Evolutionary conservation across 2,113 vertebrate species (phyloP), one percentile per base, ranked within the genome.

Genomic region (Bufo bufo): DNA sequence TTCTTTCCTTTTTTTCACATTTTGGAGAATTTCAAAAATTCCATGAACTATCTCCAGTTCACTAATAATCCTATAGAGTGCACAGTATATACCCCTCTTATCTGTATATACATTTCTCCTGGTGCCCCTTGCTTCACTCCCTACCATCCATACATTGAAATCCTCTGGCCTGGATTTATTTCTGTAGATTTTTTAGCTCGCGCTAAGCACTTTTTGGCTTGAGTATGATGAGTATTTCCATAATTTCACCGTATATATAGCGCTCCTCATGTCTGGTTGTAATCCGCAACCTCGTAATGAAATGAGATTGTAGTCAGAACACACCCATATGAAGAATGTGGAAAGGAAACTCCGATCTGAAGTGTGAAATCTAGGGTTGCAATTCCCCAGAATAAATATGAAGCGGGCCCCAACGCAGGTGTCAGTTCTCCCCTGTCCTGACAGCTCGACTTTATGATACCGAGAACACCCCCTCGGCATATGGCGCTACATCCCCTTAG

Each of bases 241-340:
- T 82, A 49, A 82, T 82, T 63, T 82, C 58, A 47, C 80, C 65
- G 61, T 45, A 61, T 65, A 49, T 66, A 65, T 20, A 65, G 59
- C 66, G 23, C 66, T 82, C 10, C 23, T 66, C 6, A 66, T 65
- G 80, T 65, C 80, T 82, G 80, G 80, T 82, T 82, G 61, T 82
- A 82, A 82, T 82, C 80, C 80, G 50, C 80, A 65, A 82, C 45
- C 66, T 43, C 13, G 80, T 65, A 82, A 82, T 82, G 80, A 82
- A 82, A 82, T 82, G 47, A 82, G 61, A 82, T 65, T 82, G 61
- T 66, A 65, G 59, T 50, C 0, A 65, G 61, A 65, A 65, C 80
- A 82, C 80, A 49, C 80, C 80, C 80, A 49, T 13, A 82, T 14
- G 49, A 82, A 63, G 80, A 82, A 82, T 82, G 59, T 66, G 80